Conservation (phyloP, 2,797 vertebrate species). For the Micromesistius poutassou region DNA sequence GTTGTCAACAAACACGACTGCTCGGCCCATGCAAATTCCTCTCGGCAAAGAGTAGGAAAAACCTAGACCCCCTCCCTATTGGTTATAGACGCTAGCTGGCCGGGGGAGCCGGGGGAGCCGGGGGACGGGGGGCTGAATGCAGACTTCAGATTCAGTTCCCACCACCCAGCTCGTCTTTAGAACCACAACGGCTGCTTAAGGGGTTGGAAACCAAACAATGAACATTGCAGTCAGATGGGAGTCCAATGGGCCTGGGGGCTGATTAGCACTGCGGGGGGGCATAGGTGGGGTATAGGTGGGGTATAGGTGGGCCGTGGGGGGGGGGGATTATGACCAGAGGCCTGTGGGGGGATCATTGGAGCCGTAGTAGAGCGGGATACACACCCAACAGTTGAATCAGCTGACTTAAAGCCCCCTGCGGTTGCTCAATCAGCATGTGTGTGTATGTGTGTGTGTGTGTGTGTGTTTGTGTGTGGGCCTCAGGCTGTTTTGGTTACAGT, state of each 20-base stretch:
- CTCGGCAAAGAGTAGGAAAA: slow-evolving; percentile 33
- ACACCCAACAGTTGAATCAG: slow-evolving; percentile 22
- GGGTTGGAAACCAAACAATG: too few relatives aligned
- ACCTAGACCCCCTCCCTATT: slow-evolving; percentile 41
- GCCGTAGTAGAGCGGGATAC: slow-evolving; percentile 47
- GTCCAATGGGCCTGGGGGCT: slow-evolving; percentile 42
- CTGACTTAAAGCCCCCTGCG: too few relatives aligned
- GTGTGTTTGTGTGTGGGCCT: neutral
- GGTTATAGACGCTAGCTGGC: too few relatives aligned
- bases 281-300: slow-evolving; percentile 26
- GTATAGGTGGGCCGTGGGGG: neutral
- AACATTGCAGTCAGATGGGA: too few relatives aligned
- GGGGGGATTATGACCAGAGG: slow-evolving; percentile 59
- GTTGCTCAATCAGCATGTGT: neutral
- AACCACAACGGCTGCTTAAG: too few relatives aligned
- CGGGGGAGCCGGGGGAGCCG: too few relatives aligned
- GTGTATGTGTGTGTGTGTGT: slow-evolving; percentile 12
- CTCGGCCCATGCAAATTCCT: slow-evolving; percentile 42
- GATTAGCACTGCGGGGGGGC: slow-evolving; percentile 55
- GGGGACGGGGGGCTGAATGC: too few relatives aligned
- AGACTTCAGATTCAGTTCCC: too few relatives aligned
- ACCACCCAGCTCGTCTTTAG: too few relatives aligned
- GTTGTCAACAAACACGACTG: slow-evolving; percentile 46
- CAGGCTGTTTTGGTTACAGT: too few relatives aligned
- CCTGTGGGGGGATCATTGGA: slow-evolving; percentile 45